These are phyloP conservation scores for Neodontobutis hainanensis DNA, from an alignment of 2,113 vertebrate genomes.

Conservation along the genomic window DNA sequence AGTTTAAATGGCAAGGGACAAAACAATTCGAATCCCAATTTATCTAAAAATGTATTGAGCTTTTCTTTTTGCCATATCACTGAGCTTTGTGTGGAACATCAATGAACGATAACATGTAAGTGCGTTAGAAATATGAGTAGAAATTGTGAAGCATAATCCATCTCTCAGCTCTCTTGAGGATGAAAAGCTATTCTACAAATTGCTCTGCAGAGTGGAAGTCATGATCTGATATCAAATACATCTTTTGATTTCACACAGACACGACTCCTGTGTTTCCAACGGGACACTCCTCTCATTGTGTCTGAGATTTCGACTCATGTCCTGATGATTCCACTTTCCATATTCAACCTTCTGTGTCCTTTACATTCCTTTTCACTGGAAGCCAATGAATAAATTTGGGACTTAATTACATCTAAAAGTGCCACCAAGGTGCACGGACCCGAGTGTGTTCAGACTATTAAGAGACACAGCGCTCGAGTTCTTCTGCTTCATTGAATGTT, in stretches of 20 bases:
- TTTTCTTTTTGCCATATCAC: too few relatives aligned
- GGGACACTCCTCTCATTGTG: slow-evolving; percentile 16
- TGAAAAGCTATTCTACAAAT: too few relatives aligned
- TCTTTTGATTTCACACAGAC: background rate
- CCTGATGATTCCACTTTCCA: slow-evolving; percentile 1
- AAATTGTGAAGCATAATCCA: too few relatives aligned
- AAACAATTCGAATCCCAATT: too few relatives aligned
- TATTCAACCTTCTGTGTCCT: slow-evolving; percentile 51
- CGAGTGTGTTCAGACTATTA: slow-evolving; percentile 55
- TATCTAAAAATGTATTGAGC: too few relatives aligned
- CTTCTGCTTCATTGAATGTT: slow-evolving; percentile 32
- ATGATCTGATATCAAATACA: too few relatives aligned
- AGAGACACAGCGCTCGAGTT: slow-evolving; percentile 29
- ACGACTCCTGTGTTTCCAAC: background rate
- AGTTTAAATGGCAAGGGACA: too few relatives aligned
- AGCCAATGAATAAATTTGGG: slow-evolving; percentile 51
- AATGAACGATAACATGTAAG: too few relatives aligned
- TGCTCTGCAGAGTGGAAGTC: too few relatives aligned
- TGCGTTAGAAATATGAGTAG: too few relatives aligned
- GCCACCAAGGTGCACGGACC: slow-evolving; percentile 23
- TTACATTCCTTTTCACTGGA: slow-evolving; percentile 35
- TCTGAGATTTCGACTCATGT: slow-evolving; percentile 12
- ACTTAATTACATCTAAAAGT: slow-evolving; percentile 58
- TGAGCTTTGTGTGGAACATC: too few relatives aligned
- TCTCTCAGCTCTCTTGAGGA: too few relatives aligned